Conservation (phyloP, 2,113 vertebrate species). For the Chlorodrepanis virens region DNA sequence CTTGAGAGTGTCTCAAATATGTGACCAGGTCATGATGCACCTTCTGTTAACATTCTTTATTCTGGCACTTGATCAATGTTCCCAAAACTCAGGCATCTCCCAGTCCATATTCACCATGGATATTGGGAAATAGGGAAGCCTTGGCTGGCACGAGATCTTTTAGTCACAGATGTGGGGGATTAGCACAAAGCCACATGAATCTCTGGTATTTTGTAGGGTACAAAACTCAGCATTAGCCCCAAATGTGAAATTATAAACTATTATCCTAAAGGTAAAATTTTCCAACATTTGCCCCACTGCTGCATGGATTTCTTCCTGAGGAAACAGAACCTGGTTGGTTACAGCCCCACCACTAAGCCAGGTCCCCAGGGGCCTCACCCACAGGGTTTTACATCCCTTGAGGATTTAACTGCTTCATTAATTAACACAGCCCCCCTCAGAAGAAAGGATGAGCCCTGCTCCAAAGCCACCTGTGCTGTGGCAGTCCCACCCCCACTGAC, state of each 20-base stretch:
- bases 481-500: neutral
- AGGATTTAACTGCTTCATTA: neutral
- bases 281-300: neutral
- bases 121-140: neutral
- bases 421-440: neutral
- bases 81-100: neutral
- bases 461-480: neutral
- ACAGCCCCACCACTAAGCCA: too few relatives aligned
- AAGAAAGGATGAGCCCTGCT: neutral
- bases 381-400: accelerated
- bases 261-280: neutral
- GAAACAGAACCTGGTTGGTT: neutral
- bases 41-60: neutral
- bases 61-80: neutral
- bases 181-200: neutral
- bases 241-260: neutral
- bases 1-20: neutral
- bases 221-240: neutral
- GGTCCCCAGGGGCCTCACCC: neutral
- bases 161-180: neutral
- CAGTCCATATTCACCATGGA: neutral
- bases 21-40: too few relatives aligned
- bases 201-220: neutral
- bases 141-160: neutral
- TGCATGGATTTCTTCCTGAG: neutral